A percentile compares a stretch with the other conserved stretches of the same genome.
Conservation (phyloP, 2,113 vertebrate species). For the Microcebus lehilahytsara region DNA sequence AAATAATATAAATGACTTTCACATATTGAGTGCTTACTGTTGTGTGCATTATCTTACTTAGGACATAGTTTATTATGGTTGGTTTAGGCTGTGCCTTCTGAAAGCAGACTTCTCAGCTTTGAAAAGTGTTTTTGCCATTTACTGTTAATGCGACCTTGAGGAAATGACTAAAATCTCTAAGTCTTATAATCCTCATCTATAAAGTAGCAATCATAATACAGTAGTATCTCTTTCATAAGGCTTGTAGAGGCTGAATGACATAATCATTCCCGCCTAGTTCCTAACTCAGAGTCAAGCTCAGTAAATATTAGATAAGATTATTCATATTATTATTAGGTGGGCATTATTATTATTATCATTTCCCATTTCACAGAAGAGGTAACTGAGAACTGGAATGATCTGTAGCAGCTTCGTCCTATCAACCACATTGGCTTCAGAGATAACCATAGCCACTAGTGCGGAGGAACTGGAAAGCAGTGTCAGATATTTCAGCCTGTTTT, state of each 20-base stretch:
- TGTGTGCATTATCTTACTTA: not conserved
- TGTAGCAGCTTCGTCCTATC: not conserved
- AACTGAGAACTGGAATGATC: not conserved
- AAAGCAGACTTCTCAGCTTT: not conserved
- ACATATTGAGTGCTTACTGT: not conserved
- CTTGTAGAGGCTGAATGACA: not conserved
- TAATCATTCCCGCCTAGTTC: not conserved
- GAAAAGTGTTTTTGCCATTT: not conserved
- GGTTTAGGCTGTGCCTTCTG: not conserved
- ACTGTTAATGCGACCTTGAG: not conserved
- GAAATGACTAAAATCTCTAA: not conserved
- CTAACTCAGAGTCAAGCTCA: not conserved
- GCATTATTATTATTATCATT: not conserved
- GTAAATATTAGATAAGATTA: not conserved
- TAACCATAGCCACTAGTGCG: not conserved
- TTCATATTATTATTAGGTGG: not conserved
- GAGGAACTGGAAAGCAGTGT: not conserved
- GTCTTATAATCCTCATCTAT: not conserved
- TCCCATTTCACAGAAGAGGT: not conserved
- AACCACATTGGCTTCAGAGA: not conserved
- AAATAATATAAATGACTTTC: not conserved
- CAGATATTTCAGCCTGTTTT: not conserved
- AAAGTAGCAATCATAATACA: not conserved
- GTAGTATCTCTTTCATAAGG: not conserved
- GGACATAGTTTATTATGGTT: not conserved